phyloP scores from a whole-genome alignment of 2,113 vertebrate species.

The Actinemys pallida region DNA sequence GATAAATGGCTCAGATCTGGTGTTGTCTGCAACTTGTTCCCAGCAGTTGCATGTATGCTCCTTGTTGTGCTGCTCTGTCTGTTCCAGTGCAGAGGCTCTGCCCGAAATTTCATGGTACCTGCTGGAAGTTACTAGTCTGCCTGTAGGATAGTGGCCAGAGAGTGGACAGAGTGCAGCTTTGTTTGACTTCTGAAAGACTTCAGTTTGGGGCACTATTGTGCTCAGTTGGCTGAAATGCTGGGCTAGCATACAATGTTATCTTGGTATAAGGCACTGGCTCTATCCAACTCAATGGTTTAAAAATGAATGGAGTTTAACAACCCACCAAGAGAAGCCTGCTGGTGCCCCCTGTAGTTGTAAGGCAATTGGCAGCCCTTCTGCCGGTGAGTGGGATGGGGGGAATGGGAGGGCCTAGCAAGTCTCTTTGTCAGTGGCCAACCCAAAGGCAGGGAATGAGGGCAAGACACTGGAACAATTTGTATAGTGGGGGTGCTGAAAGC shows the following conservation, averaged over 20 bases:
- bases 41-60: accelerated
- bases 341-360: neutral
- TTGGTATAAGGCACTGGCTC: neutral
- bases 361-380: neutral
- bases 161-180: neutral
- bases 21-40: neutral
- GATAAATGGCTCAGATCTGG: neutral
- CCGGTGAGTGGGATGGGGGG: neutral
- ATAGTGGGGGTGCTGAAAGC: neutral
- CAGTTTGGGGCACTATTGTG: neutral
- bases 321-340: neutral
- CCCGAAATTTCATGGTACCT: neutral
- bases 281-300: neutral
- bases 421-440: neutral
- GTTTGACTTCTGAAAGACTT: neutral
- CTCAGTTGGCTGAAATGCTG: neutral
- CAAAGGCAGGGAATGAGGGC: neutral
- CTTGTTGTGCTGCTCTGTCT: neutral
- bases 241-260: neutral
- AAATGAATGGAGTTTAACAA: neutral
- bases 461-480: neutral
- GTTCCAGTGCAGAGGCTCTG: neutral
- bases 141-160: neutral
- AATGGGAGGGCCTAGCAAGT: neutral
- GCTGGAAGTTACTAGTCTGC: neutral